Percentiles rank a stretch among this genome's conserved stretches.
These are phyloP conservation scores for Lateolabrax maculatus DNA, from an alignment of 2,797 vertebrate genomes.

Conservation along the genomic window DNA sequence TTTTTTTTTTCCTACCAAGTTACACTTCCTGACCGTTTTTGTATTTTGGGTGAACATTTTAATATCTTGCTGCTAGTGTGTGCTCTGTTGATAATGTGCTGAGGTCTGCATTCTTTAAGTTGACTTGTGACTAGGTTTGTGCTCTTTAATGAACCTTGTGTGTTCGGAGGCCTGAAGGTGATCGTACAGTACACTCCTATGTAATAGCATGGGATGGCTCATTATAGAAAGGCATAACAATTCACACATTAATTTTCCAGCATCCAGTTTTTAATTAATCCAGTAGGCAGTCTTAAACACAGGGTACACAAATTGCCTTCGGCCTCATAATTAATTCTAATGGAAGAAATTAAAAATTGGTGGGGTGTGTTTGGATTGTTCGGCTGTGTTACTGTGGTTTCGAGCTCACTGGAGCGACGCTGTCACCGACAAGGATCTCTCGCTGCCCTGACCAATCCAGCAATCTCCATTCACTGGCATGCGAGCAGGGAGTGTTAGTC, in stretches of 20 bases:
- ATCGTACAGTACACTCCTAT: slow-evolving; percentile 86
- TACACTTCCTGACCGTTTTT: slow-evolving; percentile 45
- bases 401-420: slow-evolving; percentile 85
- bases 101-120: slow-evolving; percentile 77
- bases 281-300: slow-evolving; percentile 90
- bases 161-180: slow-evolving; percentile 88
- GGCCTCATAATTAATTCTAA: slow-evolving; percentile 92
- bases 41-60: slow-evolving; percentile 53
- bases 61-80: slow-evolving; percentile 58
- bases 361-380: slow-evolving; percentile 87
- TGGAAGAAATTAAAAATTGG: slow-evolving; percentile 89
- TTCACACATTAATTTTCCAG: slow-evolving; percentile 91
- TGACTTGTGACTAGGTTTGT: slow-evolving; percentile 82
- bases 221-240: slow-evolving; percentile 89
- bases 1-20: slow-evolving; percentile 5
- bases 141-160: slow-evolving; percentile 84
- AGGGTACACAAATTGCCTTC: slow-evolving; percentile 90
- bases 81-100: slow-evolving; percentile 67
- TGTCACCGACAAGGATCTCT: slow-evolving; percentile 87
- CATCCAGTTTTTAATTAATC: slow-evolving; percentile 94
- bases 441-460: slow-evolving; percentile 76
- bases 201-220: slow-evolving; percentile 89
- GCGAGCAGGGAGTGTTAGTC: slow-evolving; percentile 40
- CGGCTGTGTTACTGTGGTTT: slow-evolving; percentile 83
- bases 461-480: slow-evolving; percentile 53